phyloP scores from a whole-genome alignment of 2,113 vertebrate genomes.

The Nesoenas mayeri region DNA sequence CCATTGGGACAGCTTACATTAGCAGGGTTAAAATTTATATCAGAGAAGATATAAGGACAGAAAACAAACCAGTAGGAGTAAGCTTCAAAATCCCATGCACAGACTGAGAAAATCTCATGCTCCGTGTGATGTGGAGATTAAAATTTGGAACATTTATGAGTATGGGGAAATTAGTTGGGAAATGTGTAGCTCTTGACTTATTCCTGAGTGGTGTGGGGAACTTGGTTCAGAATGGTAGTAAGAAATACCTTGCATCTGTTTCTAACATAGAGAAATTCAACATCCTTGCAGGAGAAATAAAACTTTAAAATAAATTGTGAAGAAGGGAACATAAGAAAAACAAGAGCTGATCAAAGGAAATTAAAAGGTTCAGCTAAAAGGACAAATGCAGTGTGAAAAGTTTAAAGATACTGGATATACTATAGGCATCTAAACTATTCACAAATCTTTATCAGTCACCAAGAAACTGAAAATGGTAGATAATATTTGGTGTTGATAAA shows the following conservation, averaged over 20 bases:
- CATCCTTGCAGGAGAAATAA: not conserved
- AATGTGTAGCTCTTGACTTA: not conserved
- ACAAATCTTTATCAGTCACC: not conserved
- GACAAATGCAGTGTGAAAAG: not conserved
- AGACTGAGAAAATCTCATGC: not conserved
- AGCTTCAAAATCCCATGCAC: not conserved
- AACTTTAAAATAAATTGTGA: not conserved
- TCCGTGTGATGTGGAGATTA: not conserved
- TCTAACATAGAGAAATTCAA: not conserved
- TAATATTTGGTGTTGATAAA: conserved; percentile 1
- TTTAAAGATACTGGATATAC: not conserved
- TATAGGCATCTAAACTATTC: not conserved
- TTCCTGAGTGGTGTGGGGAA: not conserved
- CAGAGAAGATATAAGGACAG: not conserved
- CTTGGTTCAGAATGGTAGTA: not conserved
- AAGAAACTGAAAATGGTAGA: not conserved
- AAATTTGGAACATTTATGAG: not conserved
- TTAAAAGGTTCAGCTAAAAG: not conserved
- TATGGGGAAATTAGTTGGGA: not conserved
- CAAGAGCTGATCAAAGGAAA: not conserved
- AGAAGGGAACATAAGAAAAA: not conserved
- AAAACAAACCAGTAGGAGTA: not conserved
- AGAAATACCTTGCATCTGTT: not conserved
- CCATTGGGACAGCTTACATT: not conserved
- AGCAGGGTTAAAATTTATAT: not conserved